phyloP scores from a whole-genome alignment of 2,113 vertebrate species.

The Podarcis muralis region DNA sequence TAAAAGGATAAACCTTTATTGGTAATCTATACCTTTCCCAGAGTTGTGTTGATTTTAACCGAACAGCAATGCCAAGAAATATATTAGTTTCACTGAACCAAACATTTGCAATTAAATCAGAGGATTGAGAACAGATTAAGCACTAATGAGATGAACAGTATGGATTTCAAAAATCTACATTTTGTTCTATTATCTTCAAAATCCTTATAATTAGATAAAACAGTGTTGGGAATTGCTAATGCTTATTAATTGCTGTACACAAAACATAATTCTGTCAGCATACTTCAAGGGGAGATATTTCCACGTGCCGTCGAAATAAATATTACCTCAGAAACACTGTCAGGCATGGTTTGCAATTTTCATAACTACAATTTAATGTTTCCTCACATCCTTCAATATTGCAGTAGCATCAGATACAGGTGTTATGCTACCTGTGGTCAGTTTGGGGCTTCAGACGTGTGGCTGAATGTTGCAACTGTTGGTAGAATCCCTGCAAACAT shows the following conservation, averaged over 20 bases:
- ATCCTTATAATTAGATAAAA: slow-evolving; percentile 62
- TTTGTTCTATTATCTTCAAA: slow-evolving; percentile 67
- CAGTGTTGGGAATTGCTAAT: slow-evolving; percentile 45
- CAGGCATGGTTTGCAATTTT: not conserved
- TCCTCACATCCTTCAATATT: not conserved
- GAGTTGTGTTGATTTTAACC: slow-evolving; percentile 72
- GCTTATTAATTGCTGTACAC: slow-evolving; percentile 50
- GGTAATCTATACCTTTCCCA: slow-evolving; percentile 72
- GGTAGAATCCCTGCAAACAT: not conserved
- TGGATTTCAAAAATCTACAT: slow-evolving; percentile 59
- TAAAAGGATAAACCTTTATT: slow-evolving; percentile 71
- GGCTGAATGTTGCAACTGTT: not conserved
- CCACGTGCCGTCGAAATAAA: not conserved
- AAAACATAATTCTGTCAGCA: slow-evolving; percentile 15
- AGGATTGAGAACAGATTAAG: slow-evolving; percentile 68
- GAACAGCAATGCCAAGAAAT: slow-evolving; percentile 69
- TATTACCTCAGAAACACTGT: not conserved
- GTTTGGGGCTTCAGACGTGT: not conserved
- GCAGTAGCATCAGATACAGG: not conserved
- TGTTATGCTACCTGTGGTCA: not conserved
- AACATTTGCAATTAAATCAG: slow-evolving; percentile 73
- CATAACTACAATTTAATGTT: not conserved
- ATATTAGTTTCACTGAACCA: slow-evolving; percentile 71
- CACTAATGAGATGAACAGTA: slow-evolving; percentile 69
- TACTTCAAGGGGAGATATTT: not conserved